Percentiles rank a stretch among this genome's conserved stretches.
Evolutionary conservation across 2,888 invertebrate genomes (phyloP).

Genomic region (Aleiodes alternator): DNA sequence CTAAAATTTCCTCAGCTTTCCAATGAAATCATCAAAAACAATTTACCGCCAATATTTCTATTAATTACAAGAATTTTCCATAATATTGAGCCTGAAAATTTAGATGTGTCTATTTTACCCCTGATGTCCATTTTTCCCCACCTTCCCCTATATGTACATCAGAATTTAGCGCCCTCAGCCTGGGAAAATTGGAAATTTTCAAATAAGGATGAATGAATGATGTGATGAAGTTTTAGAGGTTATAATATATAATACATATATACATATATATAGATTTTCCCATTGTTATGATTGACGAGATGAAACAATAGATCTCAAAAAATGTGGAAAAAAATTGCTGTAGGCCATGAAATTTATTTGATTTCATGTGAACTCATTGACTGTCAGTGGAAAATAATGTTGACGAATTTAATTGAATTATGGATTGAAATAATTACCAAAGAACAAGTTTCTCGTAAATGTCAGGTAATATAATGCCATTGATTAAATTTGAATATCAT

Average conservation of each 20-base stretch:
- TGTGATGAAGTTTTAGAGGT: not conserved
- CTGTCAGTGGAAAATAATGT: conserved; percentile 38
- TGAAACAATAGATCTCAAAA: conserved; percentile 19
- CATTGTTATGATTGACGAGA: conserved; percentile 19
- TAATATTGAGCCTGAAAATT: no score
- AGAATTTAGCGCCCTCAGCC: no score
- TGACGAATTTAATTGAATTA: conserved; percentile 38
- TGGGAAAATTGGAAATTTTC: no score
- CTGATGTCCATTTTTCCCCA: no score
- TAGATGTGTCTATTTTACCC: no score
- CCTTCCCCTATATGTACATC: no score
- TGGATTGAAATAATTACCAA: conserved; percentile 20
- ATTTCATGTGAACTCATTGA: conserved; percentile 16
- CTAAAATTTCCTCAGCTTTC: no score
- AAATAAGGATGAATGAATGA: conserved; percentile 1
- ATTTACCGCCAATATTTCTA: no score
- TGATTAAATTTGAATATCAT: no score
- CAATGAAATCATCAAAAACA: no score
- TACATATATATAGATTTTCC: no score
- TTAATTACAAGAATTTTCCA: no score
- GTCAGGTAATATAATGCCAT: conserved; percentile 27
- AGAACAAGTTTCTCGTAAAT: conserved; percentile 23
- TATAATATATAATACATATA: not conserved
- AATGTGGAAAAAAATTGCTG: conserved; percentile 25
- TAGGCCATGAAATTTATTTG: conserved; percentile 1